Evolutionary conservation across 1,140 invertebrate species (phyloP).

Genomic region (Camponotus pennsylvanicus): DNA sequence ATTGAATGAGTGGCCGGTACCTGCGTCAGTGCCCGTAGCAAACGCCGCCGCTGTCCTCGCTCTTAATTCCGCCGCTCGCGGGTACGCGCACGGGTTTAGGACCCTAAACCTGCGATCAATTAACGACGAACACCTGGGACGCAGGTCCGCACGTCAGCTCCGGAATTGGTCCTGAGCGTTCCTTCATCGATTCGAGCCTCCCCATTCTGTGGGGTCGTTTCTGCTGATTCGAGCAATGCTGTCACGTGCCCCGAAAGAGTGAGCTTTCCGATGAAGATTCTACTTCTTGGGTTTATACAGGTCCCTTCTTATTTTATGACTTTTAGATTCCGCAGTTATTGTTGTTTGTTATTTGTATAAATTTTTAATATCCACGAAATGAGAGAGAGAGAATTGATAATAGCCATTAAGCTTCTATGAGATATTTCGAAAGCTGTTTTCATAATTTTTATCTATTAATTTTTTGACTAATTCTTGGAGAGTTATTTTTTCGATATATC

Average conservation of each 20-base stretch:
- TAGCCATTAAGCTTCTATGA: not conserved
- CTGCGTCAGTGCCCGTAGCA: conserved; percentile 80
- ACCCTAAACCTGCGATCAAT: conserved; percentile 83
- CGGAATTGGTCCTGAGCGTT: conserved; percentile 67
- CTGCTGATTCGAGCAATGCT: conserved; percentile 1
- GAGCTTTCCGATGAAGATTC: not conserved
- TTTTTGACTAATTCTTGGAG: not conserved
- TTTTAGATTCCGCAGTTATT: not conserved
- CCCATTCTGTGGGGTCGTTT: not conserved
- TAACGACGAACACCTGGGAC: conserved; percentile 81
- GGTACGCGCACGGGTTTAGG: conserved; percentile 64
- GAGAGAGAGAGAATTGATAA: not conserved
- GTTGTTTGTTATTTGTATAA: not conserved
- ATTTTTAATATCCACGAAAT: not conserved
- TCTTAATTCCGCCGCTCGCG: conserved; percentile 81
- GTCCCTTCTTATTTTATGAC: not conserved
- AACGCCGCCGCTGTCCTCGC: conserved; percentile 79
- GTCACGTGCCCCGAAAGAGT: conserved; percentile 9
- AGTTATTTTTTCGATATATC: not conserved
- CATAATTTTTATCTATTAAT: not conserved
- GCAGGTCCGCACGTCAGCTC: conserved; percentile 56
- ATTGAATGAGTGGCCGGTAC: conserved; percentile 83
- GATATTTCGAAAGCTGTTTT: not conserved
- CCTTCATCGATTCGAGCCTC: conserved; percentile 60
- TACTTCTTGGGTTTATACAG: not conserved